Base-by-base conservation (phyloP, 2,888 invertebrate genomes). In the Amblyjoppa fuscipennis region DNA sequence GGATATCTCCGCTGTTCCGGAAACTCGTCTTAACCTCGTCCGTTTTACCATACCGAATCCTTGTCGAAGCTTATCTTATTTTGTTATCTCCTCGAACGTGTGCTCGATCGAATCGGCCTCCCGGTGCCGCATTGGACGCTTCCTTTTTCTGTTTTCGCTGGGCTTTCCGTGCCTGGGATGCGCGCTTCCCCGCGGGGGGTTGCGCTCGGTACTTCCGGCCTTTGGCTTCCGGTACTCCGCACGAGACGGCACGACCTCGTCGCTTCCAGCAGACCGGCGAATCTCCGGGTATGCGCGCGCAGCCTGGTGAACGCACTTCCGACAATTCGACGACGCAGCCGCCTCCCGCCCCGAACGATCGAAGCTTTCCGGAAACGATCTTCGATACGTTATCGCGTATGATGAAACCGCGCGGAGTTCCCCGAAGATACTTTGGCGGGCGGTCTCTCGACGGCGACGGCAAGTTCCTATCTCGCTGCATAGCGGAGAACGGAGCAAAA, bases 31-130 rank as follows among this genome's bases (percentile, higher is more conserved):
- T 51, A n/a, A 45, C 25, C 11, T 53, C 78, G 68, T 74, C 64
- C 69, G 69, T 74, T 83, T 69, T 73, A 56, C 59, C 73, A 59
- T 59, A 59, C 66, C 73, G 73, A 69, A 66, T 34, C 81, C 41
- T 68, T 11, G 74, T 83, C 78, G 78, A 28, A 83, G 68, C 78
- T 78, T 83, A 73, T 78, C 83, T 83, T 83, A 78, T 78, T 83
- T 83, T 78, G 74, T 78, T 73, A 66, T 78, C 73, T 73, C 20
- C 25, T 49, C 73, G 68, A 61, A 49, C 34, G 53, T 74, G 56
- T 45, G 45, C 81, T 74, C 66, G 51, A 68, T 53, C 28, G n/a
- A 11, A 28, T 16, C 28, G 31, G 20, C 61, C 31, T 13, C 16
- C 61, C 61, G 49, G 6, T 75, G 49, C 31, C 74, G 7, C 25